Conservation (phyloP, 2,113 vertebrate genomes). For the Mola mola region DNA sequence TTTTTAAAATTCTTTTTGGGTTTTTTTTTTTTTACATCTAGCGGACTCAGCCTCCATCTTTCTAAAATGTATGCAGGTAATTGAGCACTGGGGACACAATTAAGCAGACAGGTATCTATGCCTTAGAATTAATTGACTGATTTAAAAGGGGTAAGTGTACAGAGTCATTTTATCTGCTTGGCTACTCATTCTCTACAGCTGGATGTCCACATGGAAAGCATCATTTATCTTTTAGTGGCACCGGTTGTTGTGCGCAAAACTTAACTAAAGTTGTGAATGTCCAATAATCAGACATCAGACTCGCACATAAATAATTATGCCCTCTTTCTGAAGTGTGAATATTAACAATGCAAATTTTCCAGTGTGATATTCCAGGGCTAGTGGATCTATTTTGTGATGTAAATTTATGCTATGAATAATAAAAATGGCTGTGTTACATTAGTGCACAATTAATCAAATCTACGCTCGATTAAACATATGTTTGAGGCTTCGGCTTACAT, state of each 20-base stretch:
- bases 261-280: constrained; percentile 39
- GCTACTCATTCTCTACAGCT: constrained; percentile 30
- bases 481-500: constrained; percentile 27
- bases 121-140: constrained; percentile 73
- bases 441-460: constrained; percentile 47
- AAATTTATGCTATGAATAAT: constrained; percentile 40
- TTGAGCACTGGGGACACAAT: constrained; percentile 74
- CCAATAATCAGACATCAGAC: constrained; percentile 19
- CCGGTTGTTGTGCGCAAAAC: neutral
- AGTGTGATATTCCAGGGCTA: constrained; percentile 4
- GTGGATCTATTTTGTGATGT: constrained; percentile 13
- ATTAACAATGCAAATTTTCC: constrained; percentile 40
- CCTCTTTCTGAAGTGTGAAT: constrained; percentile 27
- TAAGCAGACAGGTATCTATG: constrained; percentile 74
- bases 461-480: constrained; percentile 27
- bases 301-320: constrained; percentile 14
- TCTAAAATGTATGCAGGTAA: constrained; percentile 68
- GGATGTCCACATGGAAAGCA: constrained; percentile 33
- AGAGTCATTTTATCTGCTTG: constrained; percentile 63
- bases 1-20: too few relatives aligned
- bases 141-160: constrained; percentile 64
- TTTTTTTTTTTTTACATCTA: constrained; percentile 27
- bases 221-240: constrained; percentile 56
- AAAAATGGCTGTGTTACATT: constrained; percentile 40
- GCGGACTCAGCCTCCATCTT: constrained; percentile 53